Conservation (phyloP, 64 coral and sea anemone species). For the Cladopsammia gracilis region DNA sequence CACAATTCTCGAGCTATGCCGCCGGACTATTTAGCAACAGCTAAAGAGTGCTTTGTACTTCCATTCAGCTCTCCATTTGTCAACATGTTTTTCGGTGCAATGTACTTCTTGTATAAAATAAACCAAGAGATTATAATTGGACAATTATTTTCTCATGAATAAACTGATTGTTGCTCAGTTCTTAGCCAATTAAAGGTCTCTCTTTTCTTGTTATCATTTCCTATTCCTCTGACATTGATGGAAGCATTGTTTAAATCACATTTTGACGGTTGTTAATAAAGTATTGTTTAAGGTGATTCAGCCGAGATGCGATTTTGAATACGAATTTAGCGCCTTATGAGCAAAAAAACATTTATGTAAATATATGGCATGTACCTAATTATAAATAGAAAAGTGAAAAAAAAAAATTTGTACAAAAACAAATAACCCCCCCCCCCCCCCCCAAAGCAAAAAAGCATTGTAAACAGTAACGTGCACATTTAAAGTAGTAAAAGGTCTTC, state of each 20-base stretch:
- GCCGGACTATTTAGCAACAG: too few relatives aligned
- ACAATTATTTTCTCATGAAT: too few relatives aligned
- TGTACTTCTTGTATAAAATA: too few relatives aligned
- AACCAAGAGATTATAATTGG: too few relatives aligned
- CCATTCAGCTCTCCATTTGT: too few relatives aligned
- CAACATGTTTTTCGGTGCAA: too few relatives aligned
- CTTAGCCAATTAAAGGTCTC: not conserved
- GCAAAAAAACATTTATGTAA: too few relatives aligned
- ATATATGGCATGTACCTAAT: not conserved
- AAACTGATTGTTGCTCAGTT: not conserved
- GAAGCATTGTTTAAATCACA: not conserved
- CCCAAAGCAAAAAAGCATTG: not conserved
- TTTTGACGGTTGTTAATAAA: not conserved
- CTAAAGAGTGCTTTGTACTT: too few relatives aligned
- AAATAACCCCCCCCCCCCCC: not conserved
- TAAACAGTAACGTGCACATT: not conserved
- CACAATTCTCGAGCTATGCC: too few relatives aligned
- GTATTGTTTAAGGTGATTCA: not conserved
- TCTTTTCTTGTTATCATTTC: slow-evolving; percentile 2
- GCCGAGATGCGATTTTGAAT: not conserved
- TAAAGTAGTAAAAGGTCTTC: not conserved
- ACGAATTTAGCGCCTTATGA: too few relatives aligned
- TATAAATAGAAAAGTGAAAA: not conserved
- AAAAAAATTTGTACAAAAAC: not conserved
- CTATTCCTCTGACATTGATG: not conserved